Conservation (phyloP, 1,140 invertebrate species). For the Mactra quadrangularis region DNA sequence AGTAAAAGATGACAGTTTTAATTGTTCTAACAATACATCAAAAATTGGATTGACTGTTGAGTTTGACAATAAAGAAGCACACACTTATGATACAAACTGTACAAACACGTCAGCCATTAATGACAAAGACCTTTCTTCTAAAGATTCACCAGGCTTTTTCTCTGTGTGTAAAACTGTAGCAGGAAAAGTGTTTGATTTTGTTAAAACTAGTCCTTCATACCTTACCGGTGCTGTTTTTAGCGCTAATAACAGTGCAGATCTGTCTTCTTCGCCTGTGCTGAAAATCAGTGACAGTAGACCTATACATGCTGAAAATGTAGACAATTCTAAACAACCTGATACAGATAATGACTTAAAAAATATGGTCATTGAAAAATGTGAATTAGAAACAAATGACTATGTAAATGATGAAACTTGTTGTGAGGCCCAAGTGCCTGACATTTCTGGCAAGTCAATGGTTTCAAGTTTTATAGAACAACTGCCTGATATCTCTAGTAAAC, state of each 20-base stretch:
- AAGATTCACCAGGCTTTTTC: conserved; percentile 40
- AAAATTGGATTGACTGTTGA: conserved; percentile 1
- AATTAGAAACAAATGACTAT: no score
- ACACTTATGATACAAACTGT: conserved; percentile 9
- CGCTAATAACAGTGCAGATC: not conserved
- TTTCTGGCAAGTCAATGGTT: no score
- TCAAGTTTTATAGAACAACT: no score
- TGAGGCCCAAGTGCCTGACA: no score
- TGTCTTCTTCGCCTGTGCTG: not conserved
- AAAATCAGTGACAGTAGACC: not conserved
- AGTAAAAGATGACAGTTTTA: no score
- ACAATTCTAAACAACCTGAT: no score
- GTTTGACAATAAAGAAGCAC: conserved; percentile 27
- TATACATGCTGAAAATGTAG: no score
- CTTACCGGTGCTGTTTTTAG: conserved; percentile 9
- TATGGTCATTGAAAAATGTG: no score
- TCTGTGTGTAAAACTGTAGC: conserved; percentile 45
- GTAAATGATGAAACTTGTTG: no score
- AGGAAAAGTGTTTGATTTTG: conserved; percentile 52
- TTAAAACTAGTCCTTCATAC: conserved; percentile 52
- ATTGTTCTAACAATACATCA: no score
- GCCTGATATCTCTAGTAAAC: not conserved
- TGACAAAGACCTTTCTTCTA: not conserved
- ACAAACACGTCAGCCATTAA: not conserved
- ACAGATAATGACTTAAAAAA: no score